A percentile compares a stretch with the other conserved stretches of the same genome.
Conservation (phyloP, 2,113 vertebrate species). For the Anser cygnoides region DNA sequence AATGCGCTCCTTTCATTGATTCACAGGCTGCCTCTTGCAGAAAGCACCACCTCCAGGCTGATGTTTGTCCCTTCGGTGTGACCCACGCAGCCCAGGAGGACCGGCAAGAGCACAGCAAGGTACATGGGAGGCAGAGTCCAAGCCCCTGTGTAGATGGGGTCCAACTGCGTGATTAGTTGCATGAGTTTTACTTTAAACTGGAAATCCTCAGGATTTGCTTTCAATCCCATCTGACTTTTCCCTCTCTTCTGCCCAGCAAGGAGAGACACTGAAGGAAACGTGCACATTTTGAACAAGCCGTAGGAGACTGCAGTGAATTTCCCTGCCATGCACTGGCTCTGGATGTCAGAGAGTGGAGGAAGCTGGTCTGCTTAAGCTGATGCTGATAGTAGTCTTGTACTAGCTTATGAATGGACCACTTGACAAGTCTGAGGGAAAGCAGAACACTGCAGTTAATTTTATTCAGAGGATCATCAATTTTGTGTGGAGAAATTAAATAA, state of each 20-base stretch:
- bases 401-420: not conserved
- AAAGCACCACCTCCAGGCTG: not conserved
- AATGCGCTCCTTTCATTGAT: not conserved
- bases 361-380: not conserved
- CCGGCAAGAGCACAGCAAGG: not conserved
- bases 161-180: not conserved
- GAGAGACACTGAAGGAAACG: no score
- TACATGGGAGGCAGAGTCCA: not conserved
- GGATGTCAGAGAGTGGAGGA: not conserved
- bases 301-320: not conserved
- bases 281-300: not conserved
- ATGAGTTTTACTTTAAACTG: not conserved
- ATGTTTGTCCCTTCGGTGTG: not conserved
- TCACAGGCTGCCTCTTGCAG: not conserved
- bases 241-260: not conserved
- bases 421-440: not conserved
- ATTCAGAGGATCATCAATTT: not conserved
- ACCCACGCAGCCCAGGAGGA: not conserved
- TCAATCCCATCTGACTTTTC: not conserved
- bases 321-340: not conserved
- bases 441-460: not conserved
- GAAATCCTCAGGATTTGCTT: not conserved
- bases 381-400: not conserved
- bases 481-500: not conserved
- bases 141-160: not conserved